Evolutionary conservation across 2,797 vertebrate species (phyloP).

Genomic region (Smutsia gigantea): DNA sequence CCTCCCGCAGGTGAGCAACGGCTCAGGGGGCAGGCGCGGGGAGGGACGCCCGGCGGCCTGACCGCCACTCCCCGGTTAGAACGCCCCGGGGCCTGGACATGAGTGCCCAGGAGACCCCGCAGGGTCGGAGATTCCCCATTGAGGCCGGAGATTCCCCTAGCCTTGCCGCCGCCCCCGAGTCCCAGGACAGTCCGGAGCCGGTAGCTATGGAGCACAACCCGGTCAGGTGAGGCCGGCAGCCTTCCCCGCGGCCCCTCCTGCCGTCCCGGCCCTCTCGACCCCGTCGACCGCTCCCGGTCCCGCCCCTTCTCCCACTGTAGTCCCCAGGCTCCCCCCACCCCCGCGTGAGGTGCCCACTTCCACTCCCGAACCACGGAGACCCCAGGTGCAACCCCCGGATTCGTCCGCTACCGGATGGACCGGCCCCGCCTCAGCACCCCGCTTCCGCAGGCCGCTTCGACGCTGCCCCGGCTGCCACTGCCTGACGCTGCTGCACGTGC

Average conservation of each 20-base stretch:
- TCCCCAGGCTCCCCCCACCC: not conserved
- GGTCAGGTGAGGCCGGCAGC: slow-evolving; percentile 77
- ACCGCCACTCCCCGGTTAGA: slow-evolving; percentile 39
- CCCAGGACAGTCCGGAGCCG: slow-evolving; percentile 76
- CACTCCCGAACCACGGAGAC: not conserved
- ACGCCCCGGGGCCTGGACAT: slow-evolving; percentile 74
- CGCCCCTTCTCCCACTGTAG: not conserved
- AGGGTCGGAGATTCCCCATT: slow-evolving; percentile 83
- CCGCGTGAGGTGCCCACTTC: not conserved
- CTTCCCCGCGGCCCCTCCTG: not conserved
- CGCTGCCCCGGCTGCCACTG: slow-evolving; percentile 86
- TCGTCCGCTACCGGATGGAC: not conserved
- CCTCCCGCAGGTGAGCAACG: slow-evolving; percentile 69
- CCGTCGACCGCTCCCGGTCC: not conserved
- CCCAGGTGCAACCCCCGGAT: not conserved
- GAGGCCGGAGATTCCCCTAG: slow-evolving; percentile 86
- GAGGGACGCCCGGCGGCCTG: not conserved
- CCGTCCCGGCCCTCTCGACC: not conserved
- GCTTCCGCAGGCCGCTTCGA: slow-evolving; percentile 82
- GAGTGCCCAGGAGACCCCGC: slow-evolving; percentile 81
- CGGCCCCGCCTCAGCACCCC: not conserved
- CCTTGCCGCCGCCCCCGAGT: slow-evolving; percentile 71
- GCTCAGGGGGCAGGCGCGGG: not conserved
- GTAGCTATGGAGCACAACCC: slow-evolving; percentile 69
- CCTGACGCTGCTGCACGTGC: slow-evolving; percentile 86